Conservation (phyloP, 2,113 vertebrate species). For the Triplophysa rosa region DNA sequence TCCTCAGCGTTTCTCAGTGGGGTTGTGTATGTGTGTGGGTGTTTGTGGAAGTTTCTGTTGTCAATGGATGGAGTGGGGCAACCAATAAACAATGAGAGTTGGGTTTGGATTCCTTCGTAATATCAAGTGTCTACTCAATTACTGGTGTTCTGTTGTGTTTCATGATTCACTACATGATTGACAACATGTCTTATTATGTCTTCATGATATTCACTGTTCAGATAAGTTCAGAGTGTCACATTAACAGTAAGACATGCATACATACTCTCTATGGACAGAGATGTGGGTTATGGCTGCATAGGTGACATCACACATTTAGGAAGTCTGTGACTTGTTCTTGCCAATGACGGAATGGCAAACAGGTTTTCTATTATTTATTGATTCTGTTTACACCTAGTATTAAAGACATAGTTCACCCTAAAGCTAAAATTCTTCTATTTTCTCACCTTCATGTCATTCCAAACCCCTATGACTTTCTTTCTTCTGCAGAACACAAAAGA, state of each 20-base stretch:
- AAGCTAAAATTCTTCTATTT: too few relatives aligned
- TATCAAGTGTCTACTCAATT: not conserved
- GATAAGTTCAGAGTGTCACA: conserved; percentile 17
- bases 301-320: not conserved
- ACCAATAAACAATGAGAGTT: conserved; percentile 34
- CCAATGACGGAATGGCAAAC: too few relatives aligned
- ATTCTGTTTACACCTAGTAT: too few relatives aligned
- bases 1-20: conserved; percentile 76
- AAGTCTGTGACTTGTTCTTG: not conserved
- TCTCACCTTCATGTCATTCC: too few relatives aligned
- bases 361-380: too few relatives aligned
- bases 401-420: too few relatives aligned
- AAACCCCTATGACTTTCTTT: too few relatives aligned
- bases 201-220: conserved; percentile 3
- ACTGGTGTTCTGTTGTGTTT: not conserved
- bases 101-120: conserved; percentile 3
- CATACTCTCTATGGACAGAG: not conserved
- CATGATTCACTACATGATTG: conserved; percentile 17
- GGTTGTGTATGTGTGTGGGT: conserved; percentile 67
- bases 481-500: too few relatives aligned
- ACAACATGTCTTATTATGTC: not conserved
- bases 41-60: conserved; percentile 60
- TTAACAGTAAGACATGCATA: conserved; percentile 15
- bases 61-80: conserved; percentile 11
- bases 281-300: not conserved